These are phyloP conservation scores for Pipa parva DNA, from an alignment of 2,113 vertebrate genomes.

Conservation along the genomic window DNA sequence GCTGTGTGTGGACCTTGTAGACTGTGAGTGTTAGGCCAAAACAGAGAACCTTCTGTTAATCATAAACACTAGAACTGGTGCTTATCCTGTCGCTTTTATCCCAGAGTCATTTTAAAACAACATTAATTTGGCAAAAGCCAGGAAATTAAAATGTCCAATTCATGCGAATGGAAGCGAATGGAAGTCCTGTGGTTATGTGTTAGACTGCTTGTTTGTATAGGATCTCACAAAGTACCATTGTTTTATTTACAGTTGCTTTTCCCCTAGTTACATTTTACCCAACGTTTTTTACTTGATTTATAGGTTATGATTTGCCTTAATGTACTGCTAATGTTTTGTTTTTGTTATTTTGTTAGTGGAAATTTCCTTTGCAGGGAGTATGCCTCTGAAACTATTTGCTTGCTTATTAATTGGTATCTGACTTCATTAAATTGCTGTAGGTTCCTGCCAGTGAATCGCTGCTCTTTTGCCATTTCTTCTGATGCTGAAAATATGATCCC, in stretches of 20 bases:
- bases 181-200: no score
- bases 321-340: no score
- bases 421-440: neutral
- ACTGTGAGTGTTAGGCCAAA: neutral
- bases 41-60: conserved; percentile 6
- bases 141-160: neutral
- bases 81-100: neutral
- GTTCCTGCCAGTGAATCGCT: neutral
- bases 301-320: no score
- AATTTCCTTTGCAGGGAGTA: neutral
- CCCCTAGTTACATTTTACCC: neutral
- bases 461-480: no score
- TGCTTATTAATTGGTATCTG: neutral
- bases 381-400: neutral
- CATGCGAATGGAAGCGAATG: neutral
- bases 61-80: neutral
- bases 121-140: neutral
- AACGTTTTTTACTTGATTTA: no score
- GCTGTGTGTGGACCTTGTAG: neutral
- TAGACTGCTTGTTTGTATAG: no score
- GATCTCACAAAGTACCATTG: no score
- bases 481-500: no score
- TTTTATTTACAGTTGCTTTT: no score
- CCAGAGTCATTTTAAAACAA: neutral
- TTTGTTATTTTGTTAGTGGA: no score